Evolutionary conservation across 2,113 vertebrate genomes (phyloP).

Genomic region (Labeo rohita): DNA sequence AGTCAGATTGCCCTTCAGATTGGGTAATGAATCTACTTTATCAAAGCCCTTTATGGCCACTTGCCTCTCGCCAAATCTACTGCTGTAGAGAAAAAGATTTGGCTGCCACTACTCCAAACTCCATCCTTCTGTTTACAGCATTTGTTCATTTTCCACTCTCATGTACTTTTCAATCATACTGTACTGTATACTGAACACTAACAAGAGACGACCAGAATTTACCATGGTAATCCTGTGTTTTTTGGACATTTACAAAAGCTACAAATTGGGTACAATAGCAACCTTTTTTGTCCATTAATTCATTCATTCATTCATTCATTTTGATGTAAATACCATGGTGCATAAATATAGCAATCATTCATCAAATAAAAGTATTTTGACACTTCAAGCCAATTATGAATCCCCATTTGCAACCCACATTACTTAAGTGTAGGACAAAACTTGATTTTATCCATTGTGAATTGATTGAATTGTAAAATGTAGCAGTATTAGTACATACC

Average conservation of each 20-base stretch:
- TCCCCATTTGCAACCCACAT: not conserved
- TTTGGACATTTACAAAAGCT: not conserved
- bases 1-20: conserved; percentile 75
- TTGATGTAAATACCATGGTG: no score
- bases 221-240: not conserved
- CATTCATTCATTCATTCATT: no score
- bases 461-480: not conserved
- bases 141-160: not conserved
- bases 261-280: not conserved
- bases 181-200: not conserved
- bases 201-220: not conserved
- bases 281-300: not conserved
- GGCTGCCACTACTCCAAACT: not conserved
- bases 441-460: not conserved
- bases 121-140: conserved; percentile 7
- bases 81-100: conserved; percentile 53
- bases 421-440: not conserved
- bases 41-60: conserved; percentile 68
- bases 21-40: conserved; percentile 75
- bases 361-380: not conserved
- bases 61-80: conserved; percentile 52
- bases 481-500: not conserved
- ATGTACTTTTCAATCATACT: not conserved
- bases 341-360: no score
- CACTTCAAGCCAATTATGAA: not conserved